Evolutionary conservation across 2,113 vertebrate species (phyloP), one percentile per base, ranked within the genome.

Genomic region (Anseranas semipalmata): DNA sequence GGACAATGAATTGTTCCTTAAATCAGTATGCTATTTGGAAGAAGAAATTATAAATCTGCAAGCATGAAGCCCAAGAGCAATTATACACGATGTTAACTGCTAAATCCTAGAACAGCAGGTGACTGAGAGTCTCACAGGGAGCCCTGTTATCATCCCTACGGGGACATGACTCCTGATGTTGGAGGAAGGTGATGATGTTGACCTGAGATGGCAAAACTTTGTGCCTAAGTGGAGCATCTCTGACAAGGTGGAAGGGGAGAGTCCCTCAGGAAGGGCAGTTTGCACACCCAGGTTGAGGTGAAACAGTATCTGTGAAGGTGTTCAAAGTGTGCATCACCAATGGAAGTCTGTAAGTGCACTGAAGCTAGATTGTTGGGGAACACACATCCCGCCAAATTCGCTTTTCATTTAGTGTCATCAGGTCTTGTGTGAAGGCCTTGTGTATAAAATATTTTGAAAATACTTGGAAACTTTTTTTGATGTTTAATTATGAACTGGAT

Each of bases 261-360:
- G 45, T 43, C 24, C 41, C 41, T 75, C 43, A 71, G 81, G 41
- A 79, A 62, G 46, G 21, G 33, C 27, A 24, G 60, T 27, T 56
- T 56, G 24, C 17, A 62, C 55, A 37, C 45, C 25, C 2, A 43
- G 17, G 35, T 15, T 5, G 4, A 79, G 35, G 39, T 55, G 43
- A 67, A 71, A 86, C 0, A 4, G 22, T 16, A 41, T 65, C 65
- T 73, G 45, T 0, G 0, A 50, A 65, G 32, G 39, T n/a, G 27
- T 27, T 20, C 46, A 55, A 55, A n/a, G 56, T 22, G 12, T 39
- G 35, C 0, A 0, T 27, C 4, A 0, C 43, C 5, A 3, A 25
- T 10, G 35, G 30, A 35, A 11, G n/a, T 12, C 50, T 46, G 35
- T 5, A 33, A 2, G 6, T 2, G 41, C 56, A 32, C 41, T 20